Evolutionary conservation across 2,113 vertebrate genomes (phyloP), one percentile per base, ranked within the genome.

Genomic region (Ciconia boyciana): DNA sequence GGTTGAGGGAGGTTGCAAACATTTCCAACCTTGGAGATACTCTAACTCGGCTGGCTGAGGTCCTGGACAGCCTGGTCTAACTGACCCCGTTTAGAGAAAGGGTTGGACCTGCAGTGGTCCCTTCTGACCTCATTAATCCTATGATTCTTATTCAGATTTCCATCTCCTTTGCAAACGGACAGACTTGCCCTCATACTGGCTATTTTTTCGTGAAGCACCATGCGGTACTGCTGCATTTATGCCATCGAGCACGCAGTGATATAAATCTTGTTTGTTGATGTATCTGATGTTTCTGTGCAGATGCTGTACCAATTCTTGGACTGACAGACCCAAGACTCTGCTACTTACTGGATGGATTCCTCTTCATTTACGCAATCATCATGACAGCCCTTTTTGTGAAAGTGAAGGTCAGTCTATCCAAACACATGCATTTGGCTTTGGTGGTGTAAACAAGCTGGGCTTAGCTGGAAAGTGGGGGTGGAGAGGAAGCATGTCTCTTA

Each of bases 281-380:
- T 75, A 2, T 55, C 39, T 46, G 60, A 8, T 87, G 4, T 88
- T 91, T 88, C 76, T 49, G 16, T 57, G 22, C 92, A 97, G 97
- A 44, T 95, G 96, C 97, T 64, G 46, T 78, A 36, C 31, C 81
- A 18, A 2, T 87, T 62, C 91, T 97, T 1, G 98, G 98, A 48
- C 90, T 99, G 49, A 97, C 98, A 19, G 98, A 99, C 71, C 99
- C 99, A 34, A 90, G 76, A 36, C 94, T 99, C 61, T 99, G 99
- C 85, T 99, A 98, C 93, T 6, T 99, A 60, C 96, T 99, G 94
- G 99, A 99, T 34, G 98, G 98, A 8, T 94, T 99, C 96, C 98
- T 99, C 28, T 98, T 99, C 55, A 68, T 99, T 31, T 99, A 99
- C 0, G 98, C 98, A 2, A 57, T 99, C 16, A 2, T 99, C 49